A percentile compares a stretch with the other conserved stretches of the same genome.
Conservation (phyloP, 2,113 vertebrate species). For the Tychaedon coryphoeus region DNA sequence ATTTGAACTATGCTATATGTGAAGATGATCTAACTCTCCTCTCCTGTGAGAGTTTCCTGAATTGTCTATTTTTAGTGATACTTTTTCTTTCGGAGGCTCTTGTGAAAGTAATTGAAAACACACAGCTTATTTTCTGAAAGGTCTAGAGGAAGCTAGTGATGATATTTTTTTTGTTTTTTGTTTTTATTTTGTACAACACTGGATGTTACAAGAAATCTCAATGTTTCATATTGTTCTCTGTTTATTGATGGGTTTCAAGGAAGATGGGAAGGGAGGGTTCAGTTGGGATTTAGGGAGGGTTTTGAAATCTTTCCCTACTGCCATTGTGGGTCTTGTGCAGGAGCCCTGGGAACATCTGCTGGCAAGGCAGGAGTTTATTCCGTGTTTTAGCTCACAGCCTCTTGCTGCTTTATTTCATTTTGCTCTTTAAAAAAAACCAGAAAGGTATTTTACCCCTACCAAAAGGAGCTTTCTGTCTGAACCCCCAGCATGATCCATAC, state of each 20-base stretch:
- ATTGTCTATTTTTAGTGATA: constrained; percentile 39
- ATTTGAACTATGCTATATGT: constrained; percentile 32
- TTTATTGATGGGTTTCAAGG: neutral
- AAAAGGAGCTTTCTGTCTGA: neutral
- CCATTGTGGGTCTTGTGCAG: neutral
- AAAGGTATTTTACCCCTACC: neutral
- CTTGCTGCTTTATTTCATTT: neutral
- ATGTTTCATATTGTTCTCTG: neutral
- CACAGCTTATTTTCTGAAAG: neutral
- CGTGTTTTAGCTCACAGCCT: neutral
- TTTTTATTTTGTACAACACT: neutral
- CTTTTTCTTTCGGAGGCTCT: neutral
- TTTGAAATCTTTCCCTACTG: neutral
- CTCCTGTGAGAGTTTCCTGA: constrained; percentile 32
- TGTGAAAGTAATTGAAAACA: constrained; percentile 42
- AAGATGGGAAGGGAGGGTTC: neutral
- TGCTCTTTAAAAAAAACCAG: neutral
- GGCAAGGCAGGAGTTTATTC: neutral
- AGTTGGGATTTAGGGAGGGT: neutral
- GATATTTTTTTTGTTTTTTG: neutral
- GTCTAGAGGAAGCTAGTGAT: neutral
- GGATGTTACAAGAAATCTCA: neutral
- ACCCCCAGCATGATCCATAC: neutral
- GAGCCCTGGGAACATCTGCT: neutral
- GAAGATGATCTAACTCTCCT: constrained; percentile 26